Base-by-base conservation (phyloP, 1,140 invertebrate species). In the Papilio glaucus region DNA sequence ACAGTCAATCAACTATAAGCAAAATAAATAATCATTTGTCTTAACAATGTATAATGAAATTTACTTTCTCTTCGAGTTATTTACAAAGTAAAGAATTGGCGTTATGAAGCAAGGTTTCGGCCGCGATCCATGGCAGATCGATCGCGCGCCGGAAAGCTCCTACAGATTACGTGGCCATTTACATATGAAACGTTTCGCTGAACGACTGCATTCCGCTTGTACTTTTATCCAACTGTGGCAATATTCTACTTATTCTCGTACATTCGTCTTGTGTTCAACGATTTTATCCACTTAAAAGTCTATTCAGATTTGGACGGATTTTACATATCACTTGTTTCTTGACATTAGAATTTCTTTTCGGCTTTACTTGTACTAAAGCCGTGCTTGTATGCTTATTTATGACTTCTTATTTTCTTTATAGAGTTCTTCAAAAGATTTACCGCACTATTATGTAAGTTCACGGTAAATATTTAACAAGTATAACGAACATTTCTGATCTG, bases 151-250 rank as follows among this genome's bases (percentile, higher is more conserved):
- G 82, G 75, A 76, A 76, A 82, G 79, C 82, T 87, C 76, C 79
- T 81, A 82, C 86, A 88, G 89, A 91, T 91, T 89, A 89, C 83
- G 79, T 78, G 72, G 75, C 75, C 80, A 91, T 91, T 89, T 91
- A 88, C 89, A 91, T 91, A 88, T 87, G 88, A 89, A 90, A 88
- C 87, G 88, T 87, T 90, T 88, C 85, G 84, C 82, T 85, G 85
- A 88, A 81, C 81, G 79, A 83, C 76, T 86, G 86, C 81, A 87
- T 77, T 81, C 78, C 81, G 79, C 82, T 85, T 80, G 77, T 83
- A 85, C 81, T 85, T 84, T 85, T 86, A 88, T 86, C 78, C 84
- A 71, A 75, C 73, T 77, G 74, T 77, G 71, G 61, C 79, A 77
- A 76, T 84, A 84, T 79, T 77, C 82, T 71, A 81, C 79, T 81